phyloP scores from a whole-genome alignment of 2,888 invertebrate species.

The Tanytarsus gracilentus region DNA sequence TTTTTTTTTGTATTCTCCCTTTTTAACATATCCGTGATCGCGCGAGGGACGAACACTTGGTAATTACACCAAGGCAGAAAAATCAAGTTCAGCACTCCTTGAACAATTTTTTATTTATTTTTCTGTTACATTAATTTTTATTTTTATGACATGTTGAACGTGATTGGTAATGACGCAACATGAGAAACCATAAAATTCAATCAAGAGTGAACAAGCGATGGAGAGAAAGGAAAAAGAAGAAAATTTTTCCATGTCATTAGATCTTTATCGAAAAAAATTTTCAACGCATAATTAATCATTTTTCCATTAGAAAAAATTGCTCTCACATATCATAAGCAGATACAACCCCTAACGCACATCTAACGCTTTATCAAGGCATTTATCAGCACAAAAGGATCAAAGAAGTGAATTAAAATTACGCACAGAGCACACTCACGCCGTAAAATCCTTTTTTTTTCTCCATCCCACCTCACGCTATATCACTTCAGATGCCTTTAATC shows the following conservation, averaged over 20 bases:
- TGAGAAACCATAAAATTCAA: slow-evolving; percentile 28
- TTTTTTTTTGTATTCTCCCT: no score
- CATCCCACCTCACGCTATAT: not conserved
- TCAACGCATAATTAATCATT: slow-evolving; percentile 16
- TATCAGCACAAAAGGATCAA: no score
- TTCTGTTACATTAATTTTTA: slow-evolving; percentile 10
- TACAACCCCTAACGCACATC: no score
- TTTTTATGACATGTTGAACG: slow-evolving; percentile 19
- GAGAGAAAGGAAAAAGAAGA: slow-evolving; percentile 5
- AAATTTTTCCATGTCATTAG: slow-evolving; percentile 25
- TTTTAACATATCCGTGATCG: no score
- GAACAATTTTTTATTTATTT: no score
- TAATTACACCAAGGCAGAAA: not conserved
- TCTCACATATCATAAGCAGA: not conserved
- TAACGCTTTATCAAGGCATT: no score
- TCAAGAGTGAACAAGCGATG: not conserved
- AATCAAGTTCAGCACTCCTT: slow-evolving; percentile 10
- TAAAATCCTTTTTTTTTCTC: no score
- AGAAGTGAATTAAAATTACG: no score
- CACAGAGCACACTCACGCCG: no score
- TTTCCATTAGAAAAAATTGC: no score
- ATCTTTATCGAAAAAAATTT: not conserved
- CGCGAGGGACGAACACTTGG: not conserved
- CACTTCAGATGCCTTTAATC: no score
- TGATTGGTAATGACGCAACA: slow-evolving; percentile 25